Evolutionary conservation across 37 sponge, comb jelly and placozoan species (phyloP).

Genomic region (Cladorhizidae sp.): DNA sequence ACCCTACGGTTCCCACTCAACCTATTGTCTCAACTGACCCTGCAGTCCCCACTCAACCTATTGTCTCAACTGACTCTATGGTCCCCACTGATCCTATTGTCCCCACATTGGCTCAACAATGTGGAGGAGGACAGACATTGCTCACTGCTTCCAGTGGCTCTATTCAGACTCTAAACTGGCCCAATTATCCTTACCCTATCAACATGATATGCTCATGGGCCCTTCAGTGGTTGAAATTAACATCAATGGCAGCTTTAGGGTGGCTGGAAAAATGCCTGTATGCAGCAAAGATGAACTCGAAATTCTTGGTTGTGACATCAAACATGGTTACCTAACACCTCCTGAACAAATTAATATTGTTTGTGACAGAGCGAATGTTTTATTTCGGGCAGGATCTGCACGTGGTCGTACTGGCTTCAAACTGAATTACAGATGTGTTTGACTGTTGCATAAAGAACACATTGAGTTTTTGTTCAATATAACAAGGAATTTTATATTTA

Average conservation of each 20-base stretch:
- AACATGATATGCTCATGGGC: background rate
- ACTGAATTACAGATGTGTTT: too few relatives aligned
- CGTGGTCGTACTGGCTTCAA: background rate
- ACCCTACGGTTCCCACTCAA: too few relatives aligned
- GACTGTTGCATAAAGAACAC: too few relatives aligned
- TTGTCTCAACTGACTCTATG: too few relatives aligned
- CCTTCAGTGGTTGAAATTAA: background rate
- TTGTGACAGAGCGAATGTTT: background rate
- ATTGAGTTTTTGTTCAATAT: too few relatives aligned
- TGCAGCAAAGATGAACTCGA: background rate
- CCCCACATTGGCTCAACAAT: background rate
- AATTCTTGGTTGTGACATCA: background rate
- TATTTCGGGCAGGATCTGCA: background rate
- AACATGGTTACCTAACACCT: background rate
- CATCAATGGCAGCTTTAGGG: background rate
- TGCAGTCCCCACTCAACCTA: too few relatives aligned
- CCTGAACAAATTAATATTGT: background rate
- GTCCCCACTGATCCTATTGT: too few relatives aligned
- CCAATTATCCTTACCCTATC: background rate
- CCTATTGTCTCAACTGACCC: background rate
- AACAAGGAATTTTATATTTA: too few relatives aligned
- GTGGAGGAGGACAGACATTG: background rate
- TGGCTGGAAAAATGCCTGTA: background rate
- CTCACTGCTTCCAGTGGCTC: background rate
- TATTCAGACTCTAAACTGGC: constrained; percentile 1